phyloP scores from a whole-genome alignment of 2,113 vertebrate species.

The Pseudopipra pipra region DNA sequence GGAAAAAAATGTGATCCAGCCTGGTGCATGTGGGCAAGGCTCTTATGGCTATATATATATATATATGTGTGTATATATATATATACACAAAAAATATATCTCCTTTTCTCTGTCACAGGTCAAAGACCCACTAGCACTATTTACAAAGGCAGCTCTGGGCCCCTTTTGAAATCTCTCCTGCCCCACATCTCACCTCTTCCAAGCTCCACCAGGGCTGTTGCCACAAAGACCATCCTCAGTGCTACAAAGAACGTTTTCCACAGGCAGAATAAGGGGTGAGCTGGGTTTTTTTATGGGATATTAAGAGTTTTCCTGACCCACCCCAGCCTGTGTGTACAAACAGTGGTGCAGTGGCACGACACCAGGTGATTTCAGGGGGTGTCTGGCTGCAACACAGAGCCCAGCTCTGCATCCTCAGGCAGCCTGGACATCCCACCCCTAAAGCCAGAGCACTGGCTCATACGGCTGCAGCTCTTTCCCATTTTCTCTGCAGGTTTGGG shows the following conservation, averaged over 20 bases:
- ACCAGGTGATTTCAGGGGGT: rapidly evolving
- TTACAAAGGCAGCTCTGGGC: not conserved
- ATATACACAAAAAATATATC: rapidly evolving
- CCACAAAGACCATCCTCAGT: not conserved
- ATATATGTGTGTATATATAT: not conserved
- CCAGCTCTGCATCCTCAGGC: not conserved
- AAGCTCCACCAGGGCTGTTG: not conserved
- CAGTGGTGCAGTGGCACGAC: too few species aligned
- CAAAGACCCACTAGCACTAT: too few species aligned
- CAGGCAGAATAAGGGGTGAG: not conserved
- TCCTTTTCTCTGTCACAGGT: not conserved
- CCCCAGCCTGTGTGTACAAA: not conserved
- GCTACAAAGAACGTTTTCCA: not conserved
- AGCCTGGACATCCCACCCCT: not conserved
- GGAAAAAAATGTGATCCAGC: not conserved
- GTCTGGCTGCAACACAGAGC: not conserved
- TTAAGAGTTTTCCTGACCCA: not conserved
- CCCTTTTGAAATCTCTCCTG: not conserved
- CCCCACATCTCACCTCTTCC: not conserved
- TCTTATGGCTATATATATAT: not conserved
- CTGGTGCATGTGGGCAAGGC: rapidly evolving
- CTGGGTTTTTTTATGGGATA: not conserved
- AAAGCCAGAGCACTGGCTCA: not conserved
- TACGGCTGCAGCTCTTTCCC: not conserved
- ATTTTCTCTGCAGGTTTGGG: not conserved